phyloP scores from a whole-genome alignment of 2,113 vertebrate genomes.

The Corapipo altera region DNA sequence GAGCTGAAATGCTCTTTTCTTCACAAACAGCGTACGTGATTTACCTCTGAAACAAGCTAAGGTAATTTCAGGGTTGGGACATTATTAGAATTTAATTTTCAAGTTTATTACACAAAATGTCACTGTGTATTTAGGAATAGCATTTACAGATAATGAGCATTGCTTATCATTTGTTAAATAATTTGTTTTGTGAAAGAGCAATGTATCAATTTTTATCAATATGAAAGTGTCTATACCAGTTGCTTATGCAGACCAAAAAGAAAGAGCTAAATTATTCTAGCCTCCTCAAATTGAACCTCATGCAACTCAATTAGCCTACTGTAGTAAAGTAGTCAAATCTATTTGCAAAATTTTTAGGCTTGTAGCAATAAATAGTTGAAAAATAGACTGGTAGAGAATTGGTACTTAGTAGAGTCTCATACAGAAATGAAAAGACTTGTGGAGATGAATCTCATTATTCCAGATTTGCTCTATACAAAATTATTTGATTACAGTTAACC shows the following conservation, averaged over 20 bases:
- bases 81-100: not conserved
- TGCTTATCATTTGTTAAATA: not conserved
- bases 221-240: not conserved
- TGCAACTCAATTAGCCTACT: not conserved
- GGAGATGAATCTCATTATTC: not conserved
- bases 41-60: not conserved
- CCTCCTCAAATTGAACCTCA: not conserved
- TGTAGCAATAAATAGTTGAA: not conserved
- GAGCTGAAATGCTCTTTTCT: not conserved
- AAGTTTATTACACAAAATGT: not conserved
- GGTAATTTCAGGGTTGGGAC: not conserved
- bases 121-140: not conserved
- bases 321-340: not conserved
- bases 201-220: not conserved
- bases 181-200: not conserved
- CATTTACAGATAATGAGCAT: not conserved
- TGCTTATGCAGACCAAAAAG: not conserved
- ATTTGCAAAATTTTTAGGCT: not conserved
- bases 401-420: not conserved
- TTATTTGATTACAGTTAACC: not conserved
- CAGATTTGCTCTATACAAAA: not conserved
- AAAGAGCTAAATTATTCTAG: not conserved
- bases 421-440: not conserved
- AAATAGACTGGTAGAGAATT: not conserved
- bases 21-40: not conserved